Conservation (phyloP, 2,888 invertebrate genomes). For the Isotomurus palustris region DNA sequence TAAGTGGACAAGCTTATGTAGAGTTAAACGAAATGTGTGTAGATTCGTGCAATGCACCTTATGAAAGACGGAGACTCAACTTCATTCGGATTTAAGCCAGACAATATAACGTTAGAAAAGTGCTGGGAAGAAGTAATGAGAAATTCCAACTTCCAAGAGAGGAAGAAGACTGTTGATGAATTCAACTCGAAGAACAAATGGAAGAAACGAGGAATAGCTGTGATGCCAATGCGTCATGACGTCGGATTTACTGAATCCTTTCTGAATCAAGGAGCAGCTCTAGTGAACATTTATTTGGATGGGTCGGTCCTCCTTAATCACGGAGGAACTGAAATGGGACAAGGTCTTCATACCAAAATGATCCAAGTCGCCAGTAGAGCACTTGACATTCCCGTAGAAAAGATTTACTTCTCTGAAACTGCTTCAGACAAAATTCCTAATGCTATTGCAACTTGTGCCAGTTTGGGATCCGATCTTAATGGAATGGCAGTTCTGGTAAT, state of each 20-base stretch:
- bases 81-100: conserved; percentile 69
- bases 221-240: conserved; percentile 79
- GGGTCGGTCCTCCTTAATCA: conserved; percentile 55
- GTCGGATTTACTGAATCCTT: conserved; percentile 75
- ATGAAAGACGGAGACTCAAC: conserved; percentile 72
- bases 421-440: conserved; percentile 88
- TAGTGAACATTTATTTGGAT: conserved; percentile 72
- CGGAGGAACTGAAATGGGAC: conserved; percentile 86
- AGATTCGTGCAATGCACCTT: conserved; percentile 65
- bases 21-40: background rate
- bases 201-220: conserved; percentile 77
- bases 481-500: conserved; percentile 77
- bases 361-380: conserved; percentile 71
- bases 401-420: conserved; percentile 77
- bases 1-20: background rate
- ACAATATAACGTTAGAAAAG: conserved; percentile 64
- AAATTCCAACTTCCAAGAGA: conserved; percentile 61
- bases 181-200: conserved; percentile 82
- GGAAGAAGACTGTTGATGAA: conserved; percentile 56
- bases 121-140: conserved; percentile 76
- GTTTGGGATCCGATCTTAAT: conserved; percentile 81
- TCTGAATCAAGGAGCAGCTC: conserved; percentile 79
- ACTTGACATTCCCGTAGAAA: conserved; percentile 64
- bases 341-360: conserved; percentile 94
- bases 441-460: conserved; percentile 78